Evolutionary conservation across 1,140 invertebrate genomes (phyloP), one percentile per base, ranked within the genome.

Genomic region (Coenobita brevimanus): DNA sequence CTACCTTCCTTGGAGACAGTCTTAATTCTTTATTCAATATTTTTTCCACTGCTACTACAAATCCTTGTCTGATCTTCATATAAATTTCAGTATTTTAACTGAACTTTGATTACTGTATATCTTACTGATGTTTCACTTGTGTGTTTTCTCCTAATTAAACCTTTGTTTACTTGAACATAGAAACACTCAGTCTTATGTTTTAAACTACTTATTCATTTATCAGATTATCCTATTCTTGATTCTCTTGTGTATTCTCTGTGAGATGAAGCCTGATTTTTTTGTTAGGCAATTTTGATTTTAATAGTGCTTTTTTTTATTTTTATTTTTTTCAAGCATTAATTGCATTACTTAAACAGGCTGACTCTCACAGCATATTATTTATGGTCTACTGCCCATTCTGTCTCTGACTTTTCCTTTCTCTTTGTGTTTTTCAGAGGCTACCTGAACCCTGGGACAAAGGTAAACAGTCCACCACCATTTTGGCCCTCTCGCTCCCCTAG

Each of bases 391-490:
- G 76, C 84, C 84, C 84, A 78, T 87, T 87, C 78, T 76, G 79
- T 81, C 67, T 87, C 84, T 87, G 84, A 87, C 84, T 87, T 87
- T 80, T 87, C 84, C 84, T 87, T 87, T 87, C 84, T 87, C 84
- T 85, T 85, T 87, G 84, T 87, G 84, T 87, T 87, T 87, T 87
- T 87, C 84, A 87, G 84, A 87, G 84, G 84, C 84, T 87, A 71
- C 84, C 84, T 87, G 84, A 87, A 87, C 84, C 84, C 84, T 87
- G 84, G 84, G 36, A 87, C 84, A 87, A 87, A 87, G 84, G 84
- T 87, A 87, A 86, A 87, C 84, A 87, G 84, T 87, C 84, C 84
- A 87, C 84, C 75, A 87, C 76, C 80, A 82, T 82, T 62, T 82
- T 82, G 36, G 64, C 41, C 84, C 41, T 81, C 84, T 87, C 50